These are phyloP conservation scores for Nannoperca australis DNA, from an alignment of 2,797 vertebrate species.

Conservation along the genomic window DNA sequence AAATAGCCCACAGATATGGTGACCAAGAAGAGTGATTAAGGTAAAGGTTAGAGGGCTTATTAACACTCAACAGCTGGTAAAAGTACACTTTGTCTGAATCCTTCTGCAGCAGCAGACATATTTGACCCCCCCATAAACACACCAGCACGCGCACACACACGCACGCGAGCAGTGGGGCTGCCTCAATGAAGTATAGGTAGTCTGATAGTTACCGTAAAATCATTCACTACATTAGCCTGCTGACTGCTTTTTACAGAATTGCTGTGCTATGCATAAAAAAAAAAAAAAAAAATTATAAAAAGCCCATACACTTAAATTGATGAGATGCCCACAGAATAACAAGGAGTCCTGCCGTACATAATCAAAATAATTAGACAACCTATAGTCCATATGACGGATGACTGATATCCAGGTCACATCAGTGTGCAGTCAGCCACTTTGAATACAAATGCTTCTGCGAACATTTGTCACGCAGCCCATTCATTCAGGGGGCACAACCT, in stretches of 20 bases:
- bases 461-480: slow-evolving; percentile 65
- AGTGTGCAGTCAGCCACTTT: slow-evolving; percentile 39
- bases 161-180: not conserved
- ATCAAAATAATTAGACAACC: slow-evolving; percentile 35
- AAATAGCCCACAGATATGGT: slow-evolving; percentile 34
- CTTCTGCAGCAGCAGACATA: slow-evolving; percentile 23
- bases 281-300: too few species aligned
- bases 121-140: not conserved
- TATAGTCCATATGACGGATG: slow-evolving; percentile 8
- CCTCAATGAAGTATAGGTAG: slow-evolving; percentile 24
- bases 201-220: slow-evolving; percentile 25
- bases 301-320: not conserved
- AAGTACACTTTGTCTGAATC: slow-evolving; percentile 44
- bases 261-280: not conserved
- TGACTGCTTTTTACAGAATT: not conserved
- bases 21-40: slow-evolving; percentile 42
- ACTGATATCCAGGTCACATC: slow-evolving; percentile 51
- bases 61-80: slow-evolving; percentile 57
- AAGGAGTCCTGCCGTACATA: not conserved
- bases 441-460: slow-evolving; percentile 55
- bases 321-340: not conserved
- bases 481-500: slow-evolving; percentile 50
- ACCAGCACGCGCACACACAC: not conserved
- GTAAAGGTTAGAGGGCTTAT: slow-evolving; percentile 47
- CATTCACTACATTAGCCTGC: not conserved